Evolutionary conservation across 2,888 invertebrate species (phyloP).

Genomic region (Drosophila testacea): DNA sequence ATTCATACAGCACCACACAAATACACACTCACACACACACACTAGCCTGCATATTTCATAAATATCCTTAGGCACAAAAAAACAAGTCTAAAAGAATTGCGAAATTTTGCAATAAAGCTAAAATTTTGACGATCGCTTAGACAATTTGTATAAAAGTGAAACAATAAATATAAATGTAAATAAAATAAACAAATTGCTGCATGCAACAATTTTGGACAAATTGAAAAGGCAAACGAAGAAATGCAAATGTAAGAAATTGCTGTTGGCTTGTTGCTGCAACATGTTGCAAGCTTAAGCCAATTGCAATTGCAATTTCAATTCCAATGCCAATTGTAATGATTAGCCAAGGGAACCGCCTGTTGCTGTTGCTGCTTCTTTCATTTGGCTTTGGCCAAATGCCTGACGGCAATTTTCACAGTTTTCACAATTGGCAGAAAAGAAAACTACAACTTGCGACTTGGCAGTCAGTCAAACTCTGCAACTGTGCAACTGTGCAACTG

Average conservation of each 20-base stretch:
- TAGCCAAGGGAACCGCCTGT: slow-evolving; percentile 66
- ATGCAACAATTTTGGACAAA: slow-evolving; percentile 18
- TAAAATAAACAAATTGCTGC: slow-evolving; percentile 33
- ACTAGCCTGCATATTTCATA: slow-evolving; percentile 42
- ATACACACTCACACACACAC: slow-evolving; percentile 10
- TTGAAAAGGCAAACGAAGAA: slow-evolving; percentile 24
- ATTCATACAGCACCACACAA: slow-evolving; percentile 21
- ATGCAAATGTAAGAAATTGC: slow-evolving; percentile 39
- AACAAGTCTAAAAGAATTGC: slow-evolving; percentile 12
- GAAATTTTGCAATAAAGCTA: slow-evolving; percentile 23
- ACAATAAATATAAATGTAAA: slow-evolving; percentile 15
- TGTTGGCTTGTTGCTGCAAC: slow-evolving; percentile 56
- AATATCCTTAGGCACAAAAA: slow-evolving; percentile 65
- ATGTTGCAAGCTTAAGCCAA: slow-evolving; percentile 49
- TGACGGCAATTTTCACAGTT: slow-evolving; percentile 74
- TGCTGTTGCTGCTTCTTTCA: slow-evolving; percentile 35
- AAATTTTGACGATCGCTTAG: slow-evolving; percentile 34
- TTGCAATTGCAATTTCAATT: slow-evolving; percentile 48
- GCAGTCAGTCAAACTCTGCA: slow-evolving; percentile 70
- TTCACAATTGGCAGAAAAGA: slow-evolving; percentile 46
- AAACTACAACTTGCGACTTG: slow-evolving; percentile 53
- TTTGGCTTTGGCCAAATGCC: slow-evolving; percentile 54
- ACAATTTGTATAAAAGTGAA: slow-evolving; percentile 38
- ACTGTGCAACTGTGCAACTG: slow-evolving; percentile 28
- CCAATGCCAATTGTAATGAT: slow-evolving; percentile 56